A percentile compares a stretch with the other conserved stretches of the same genome.
Conservation (phyloP, 2,113 vertebrate species). For the Eretmochelys imbricata region DNA sequence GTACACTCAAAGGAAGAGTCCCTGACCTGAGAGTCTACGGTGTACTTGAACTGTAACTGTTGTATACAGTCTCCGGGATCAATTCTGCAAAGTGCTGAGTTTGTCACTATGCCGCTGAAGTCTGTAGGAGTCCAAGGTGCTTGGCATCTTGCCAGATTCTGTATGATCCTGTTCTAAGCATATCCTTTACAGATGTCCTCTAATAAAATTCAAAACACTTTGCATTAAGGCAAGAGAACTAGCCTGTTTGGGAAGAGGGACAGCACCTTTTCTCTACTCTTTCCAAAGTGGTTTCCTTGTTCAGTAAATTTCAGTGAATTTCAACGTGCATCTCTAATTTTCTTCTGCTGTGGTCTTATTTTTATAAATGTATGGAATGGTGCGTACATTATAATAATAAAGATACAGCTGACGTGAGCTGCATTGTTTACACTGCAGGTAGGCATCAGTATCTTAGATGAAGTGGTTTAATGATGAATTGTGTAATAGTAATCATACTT, state of each 20-base stretch:
- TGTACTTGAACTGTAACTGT: neutral
- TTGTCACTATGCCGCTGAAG: neutral
- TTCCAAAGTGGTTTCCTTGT: neutral
- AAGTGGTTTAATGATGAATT: neutral
- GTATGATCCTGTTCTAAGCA: neutral
- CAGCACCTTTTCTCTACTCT: neutral
- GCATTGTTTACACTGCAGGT: neutral
- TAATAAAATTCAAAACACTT: neutral
- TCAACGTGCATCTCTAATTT: neutral
- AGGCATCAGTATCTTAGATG: neutral
- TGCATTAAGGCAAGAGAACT: neutral
- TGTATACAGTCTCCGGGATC: neutral
- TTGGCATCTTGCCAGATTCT: neutral
- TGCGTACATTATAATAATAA: neutral
- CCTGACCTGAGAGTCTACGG: neutral
- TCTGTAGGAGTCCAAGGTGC: neutral
- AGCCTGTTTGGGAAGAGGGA: neutral
- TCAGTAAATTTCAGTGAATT: neutral
- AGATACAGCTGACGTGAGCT: neutral
- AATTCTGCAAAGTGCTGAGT: neutral
- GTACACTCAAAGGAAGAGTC: neutral
- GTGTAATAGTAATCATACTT: neutral
- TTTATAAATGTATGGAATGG: neutral
- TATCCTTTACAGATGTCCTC: neutral
- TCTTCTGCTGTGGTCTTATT: constrained; percentile 18